Evolutionary conservation across 1,140 invertebrate species (phyloP).

Genomic region (Neodiprion virginianus): DNA sequence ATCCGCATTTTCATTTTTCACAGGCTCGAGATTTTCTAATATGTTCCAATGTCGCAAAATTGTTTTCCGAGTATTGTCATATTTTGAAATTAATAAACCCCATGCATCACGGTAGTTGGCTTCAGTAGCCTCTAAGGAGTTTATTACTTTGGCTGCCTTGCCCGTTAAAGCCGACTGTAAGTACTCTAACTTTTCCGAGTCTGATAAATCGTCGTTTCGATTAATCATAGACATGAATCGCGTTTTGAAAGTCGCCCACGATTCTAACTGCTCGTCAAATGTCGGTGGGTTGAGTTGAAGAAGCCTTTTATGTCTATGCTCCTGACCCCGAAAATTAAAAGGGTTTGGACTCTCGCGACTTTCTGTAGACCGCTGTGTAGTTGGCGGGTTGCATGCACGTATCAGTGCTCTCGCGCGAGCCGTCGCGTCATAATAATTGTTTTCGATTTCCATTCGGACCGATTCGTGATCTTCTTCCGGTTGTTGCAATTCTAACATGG

Average conservation of each 20-base stretch:
- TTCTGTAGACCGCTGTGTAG: background rate
- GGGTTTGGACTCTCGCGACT: background rate
- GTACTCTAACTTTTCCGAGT: conserved; percentile 13
- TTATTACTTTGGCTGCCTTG: conserved; percentile 12
- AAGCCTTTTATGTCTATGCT: conserved; percentile 21
- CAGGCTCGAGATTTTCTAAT: conserved; percentile 17
- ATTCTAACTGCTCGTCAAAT: conserved; percentile 40
- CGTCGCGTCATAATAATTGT: background rate
- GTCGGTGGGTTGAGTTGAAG: conserved; percentile 39
- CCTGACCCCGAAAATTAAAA: background rate
- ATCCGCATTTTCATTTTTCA: conserved; percentile 28
- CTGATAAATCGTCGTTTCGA: background rate
- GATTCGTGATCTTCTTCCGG: background rate
- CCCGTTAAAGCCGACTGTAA: conserved; percentile 18
- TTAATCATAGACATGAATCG: conserved; percentile 41
- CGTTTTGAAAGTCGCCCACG: conserved; percentile 43
- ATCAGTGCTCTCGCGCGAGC: background rate
- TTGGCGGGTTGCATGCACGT: background rate
- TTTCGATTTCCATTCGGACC: background rate
- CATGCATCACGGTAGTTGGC: conserved; percentile 15
- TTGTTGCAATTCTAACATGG: conserved; percentile 1
- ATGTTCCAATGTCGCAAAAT: conserved; percentile 8
- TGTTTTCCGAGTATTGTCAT: conserved; percentile 13
- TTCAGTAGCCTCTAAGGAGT: conserved; percentile 8
- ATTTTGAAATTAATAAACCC: conserved; percentile 13